These are phyloP conservation scores for Neosilurus mollespiculum DNA, from an alignment of 2,797 vertebrate genomes.

Conservation along the genomic window DNA sequence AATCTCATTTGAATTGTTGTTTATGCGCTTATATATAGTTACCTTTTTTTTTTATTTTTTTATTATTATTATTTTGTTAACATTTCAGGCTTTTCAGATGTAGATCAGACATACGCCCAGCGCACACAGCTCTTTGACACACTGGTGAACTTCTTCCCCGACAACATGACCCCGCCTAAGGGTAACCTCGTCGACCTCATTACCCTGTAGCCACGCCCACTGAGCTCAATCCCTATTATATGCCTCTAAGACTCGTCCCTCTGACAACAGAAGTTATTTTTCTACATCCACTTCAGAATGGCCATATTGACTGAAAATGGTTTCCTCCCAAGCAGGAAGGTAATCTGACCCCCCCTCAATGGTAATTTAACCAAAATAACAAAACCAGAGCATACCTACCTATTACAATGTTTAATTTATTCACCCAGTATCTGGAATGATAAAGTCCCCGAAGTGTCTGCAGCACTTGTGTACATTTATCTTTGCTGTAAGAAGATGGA, in stretches of 20 bases:
- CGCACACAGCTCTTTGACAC: constrained; percentile 98
- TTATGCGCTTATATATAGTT: background rate
- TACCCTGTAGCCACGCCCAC: constrained; percentile 80
- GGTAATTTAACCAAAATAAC: constrained; percentile 39
- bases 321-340: constrained; percentile 25
- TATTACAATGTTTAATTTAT: constrained; percentile 9
- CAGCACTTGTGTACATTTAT: constrained; percentile 22
- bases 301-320: constrained; percentile 41
- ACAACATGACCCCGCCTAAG: constrained; percentile 99
- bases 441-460: constrained; percentile 21
- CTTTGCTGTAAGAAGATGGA: background rate
- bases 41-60: background rate
- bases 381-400: background rate
- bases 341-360: constrained; percentile 26
- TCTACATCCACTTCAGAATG: constrained; percentile 57
- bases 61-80: accelerated
- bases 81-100: constrained; percentile 89
- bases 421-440: constrained; percentile 12
- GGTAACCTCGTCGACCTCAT: constrained; percentile 99
- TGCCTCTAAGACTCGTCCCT: constrained; percentile 37
- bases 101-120: constrained; percentile 96
- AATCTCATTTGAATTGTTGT: background rate
- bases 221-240: background rate
- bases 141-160: constrained; percentile 97
- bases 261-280: constrained; percentile 61